These are phyloP conservation scores for Danaus chrysippus DNA, from an alignment of 2,888 invertebrate genomes.

Conservation along the genomic window DNA sequence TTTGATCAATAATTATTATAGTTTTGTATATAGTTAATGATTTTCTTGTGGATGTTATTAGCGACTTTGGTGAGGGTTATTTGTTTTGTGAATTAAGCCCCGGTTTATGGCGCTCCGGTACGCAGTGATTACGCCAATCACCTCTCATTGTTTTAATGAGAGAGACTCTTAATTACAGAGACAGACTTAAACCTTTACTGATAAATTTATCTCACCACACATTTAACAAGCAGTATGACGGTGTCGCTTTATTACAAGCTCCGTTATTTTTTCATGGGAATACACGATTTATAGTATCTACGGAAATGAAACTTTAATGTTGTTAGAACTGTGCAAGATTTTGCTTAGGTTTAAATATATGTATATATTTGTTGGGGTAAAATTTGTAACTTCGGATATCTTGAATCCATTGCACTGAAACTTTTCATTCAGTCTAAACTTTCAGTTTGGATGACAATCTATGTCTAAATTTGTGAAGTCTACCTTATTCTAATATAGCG, in stretches of 20 bases:
- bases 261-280: background rate
- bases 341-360: too few relatives aligned
- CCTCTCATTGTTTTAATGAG: constrained; percentile 31
- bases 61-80: constrained; percentile 18
- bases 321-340: too few relatives aligned
- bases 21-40: constrained; percentile 2
- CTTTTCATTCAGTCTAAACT: too few relatives aligned
- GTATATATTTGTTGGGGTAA: too few relatives aligned
- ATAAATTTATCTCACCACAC: constrained; percentile 25
- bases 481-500: too few relatives aligned
- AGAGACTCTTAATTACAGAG: constrained; percentile 30
- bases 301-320: too few relatives aligned
- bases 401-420: too few relatives aligned
- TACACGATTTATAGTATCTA: too few relatives aligned
- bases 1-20: background rate
- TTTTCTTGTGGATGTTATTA: constrained; percentile 20
- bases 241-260: background rate
- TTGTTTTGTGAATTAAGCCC: constrained; percentile 26
- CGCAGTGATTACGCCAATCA: constrained; percentile 33
- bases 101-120: constrained; percentile 24
- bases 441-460: too few relatives aligned
- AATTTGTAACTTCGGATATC: too few relatives aligned
- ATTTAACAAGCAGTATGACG: constrained; percentile 14
- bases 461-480: too few relatives aligned
- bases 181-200: constrained; percentile 25